Base-by-base conservation (phyloP, 1,140 invertebrate genomes). In the Leptonema lineaticorne region DNA sequence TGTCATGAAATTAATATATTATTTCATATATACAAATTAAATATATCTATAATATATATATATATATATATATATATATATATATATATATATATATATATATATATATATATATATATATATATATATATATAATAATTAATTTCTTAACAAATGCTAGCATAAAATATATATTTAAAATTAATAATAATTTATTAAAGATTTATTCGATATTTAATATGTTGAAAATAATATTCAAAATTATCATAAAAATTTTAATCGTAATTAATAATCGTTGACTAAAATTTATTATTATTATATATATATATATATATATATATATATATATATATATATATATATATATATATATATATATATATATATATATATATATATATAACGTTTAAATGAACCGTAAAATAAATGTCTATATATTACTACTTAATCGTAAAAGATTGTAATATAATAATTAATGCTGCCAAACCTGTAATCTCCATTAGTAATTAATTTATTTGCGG, bases 261-360 rank as follows among this genome's bases (percentile, higher is more conserved):
- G n/a, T n/a, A n/a, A n/a, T n/a, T n/a, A n/a, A n/a, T n/a, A n/a
- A n/a, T n/a, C n/a, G n/a, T n/a, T n/a, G n/a, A n/a, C n/a, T n/a
- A n/a, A n/a, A n/a, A n/a, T n/a, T n/a, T n/a, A n/a, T n/a, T n/a
- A n/a, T n/a, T n/a, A n/a, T n/a, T n/a, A n/a, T n/a, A 48, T 48
- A 48, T 48, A 8, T 48, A 48, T 8, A 48, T 48, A 48, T 48
- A 48, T 16, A 6, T 48, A 48, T 48, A 48, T 48, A 48, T 48
- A 6, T 14, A 14, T 48, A 16, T 48, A 48, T 48, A 16, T 48
- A 8, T 48, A 48, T 16, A 8, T 48, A 8, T 48, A 48, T 48
- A 48, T 48, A 16, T 48, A 8, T 48, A 48, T 16, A 8, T 48
- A 8, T 48, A 48, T 48, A 48, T 6, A 48, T 8, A 48, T 48